These are phyloP conservation scores for Oncorhynchus gorbuscha DNA, from an alignment of 2,113 vertebrate species.

Conservation along the genomic window DNA sequence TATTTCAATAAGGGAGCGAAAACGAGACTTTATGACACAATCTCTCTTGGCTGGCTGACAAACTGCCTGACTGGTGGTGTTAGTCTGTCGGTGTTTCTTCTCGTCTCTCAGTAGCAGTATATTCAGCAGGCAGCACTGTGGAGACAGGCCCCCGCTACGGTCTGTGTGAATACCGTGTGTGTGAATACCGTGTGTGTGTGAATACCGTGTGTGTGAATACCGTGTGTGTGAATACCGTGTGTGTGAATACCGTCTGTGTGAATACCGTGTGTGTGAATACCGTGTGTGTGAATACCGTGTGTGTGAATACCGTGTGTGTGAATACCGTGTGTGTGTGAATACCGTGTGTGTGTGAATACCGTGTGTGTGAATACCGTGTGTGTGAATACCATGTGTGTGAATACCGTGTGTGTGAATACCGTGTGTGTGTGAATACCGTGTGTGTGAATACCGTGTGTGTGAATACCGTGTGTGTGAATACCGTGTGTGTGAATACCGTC, in stretches of 20 bases:
- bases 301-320: constrained; percentile 56
- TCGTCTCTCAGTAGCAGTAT: background rate
- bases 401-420: constrained; percentile 68
- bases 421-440: constrained; percentile 62
- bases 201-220: constrained; percentile 67
- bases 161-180: constrained; percentile 63
- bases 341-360: constrained; percentile 65
- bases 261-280: no score
- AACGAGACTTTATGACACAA: background rate
- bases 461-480: constrained; percentile 66
- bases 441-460: constrained; percentile 53
- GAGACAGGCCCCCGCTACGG: background rate
- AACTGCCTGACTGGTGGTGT: background rate
- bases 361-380: constrained; percentile 57
- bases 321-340: constrained; percentile 65
- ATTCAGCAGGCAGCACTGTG: no score
- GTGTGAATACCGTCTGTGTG: constrained; percentile 53
- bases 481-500: constrained; percentile 60
- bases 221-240: constrained; percentile 59
- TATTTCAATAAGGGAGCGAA: background rate
- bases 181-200: no score
- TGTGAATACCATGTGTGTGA: constrained; percentile 58
- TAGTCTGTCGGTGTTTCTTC: background rate
- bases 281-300: constrained; percentile 59
- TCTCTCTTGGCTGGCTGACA: background rate